A percentile compares a stretch with the other conserved stretches of the same genome.
Evolutionary conservation across 1,140 invertebrate genomes (phyloP).

Genomic region (Panulirus ornatus): DNA sequence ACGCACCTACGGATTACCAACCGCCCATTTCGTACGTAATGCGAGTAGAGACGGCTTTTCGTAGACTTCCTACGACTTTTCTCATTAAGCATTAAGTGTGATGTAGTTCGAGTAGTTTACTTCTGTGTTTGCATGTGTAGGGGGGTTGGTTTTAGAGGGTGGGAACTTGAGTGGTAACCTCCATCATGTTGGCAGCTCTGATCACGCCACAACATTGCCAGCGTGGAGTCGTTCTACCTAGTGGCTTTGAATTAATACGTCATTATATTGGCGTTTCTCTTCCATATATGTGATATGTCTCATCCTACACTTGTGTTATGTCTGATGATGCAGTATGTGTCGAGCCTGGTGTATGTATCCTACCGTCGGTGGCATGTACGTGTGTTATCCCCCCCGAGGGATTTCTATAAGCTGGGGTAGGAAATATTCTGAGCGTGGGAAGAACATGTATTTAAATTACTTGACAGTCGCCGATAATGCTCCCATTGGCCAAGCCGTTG

Average conservation of each 20-base stretch:
- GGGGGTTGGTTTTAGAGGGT: neutral
- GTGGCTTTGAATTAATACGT: neutral
- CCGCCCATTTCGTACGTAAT: neutral
- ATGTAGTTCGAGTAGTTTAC: too few relatives aligned
- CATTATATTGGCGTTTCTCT: slow-evolving; percentile 28
- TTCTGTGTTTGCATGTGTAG: too few relatives aligned
- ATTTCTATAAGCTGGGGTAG: neutral
- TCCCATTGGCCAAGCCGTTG: too few relatives aligned
- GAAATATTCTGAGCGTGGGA: neutral
- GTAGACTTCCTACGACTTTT: too few relatives aligned
- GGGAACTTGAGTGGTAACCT: neutral
- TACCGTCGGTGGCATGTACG: neutral
- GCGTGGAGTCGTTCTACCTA: slow-evolving; percentile 56
- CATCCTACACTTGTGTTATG: too few relatives aligned
- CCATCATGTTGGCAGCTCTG: slow-evolving; percentile 34
- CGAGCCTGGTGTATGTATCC: neutral
- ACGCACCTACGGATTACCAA: slow-evolving; percentile 68
- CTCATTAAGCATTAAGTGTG: too few relatives aligned
- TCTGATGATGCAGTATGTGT: neutral
- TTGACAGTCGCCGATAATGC: neutral
- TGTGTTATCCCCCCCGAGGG: neutral
- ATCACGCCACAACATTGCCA: slow-evolving; percentile 73
- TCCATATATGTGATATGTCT: neutral
- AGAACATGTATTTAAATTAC: neutral
- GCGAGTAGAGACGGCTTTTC: too few relatives aligned